Percentiles rank a stretch among this genome's conserved stretches.
These are phyloP conservation scores for Agapornis canus DNA, from an alignment of 2,797 vertebrate species.

Conservation along the genomic window DNA sequence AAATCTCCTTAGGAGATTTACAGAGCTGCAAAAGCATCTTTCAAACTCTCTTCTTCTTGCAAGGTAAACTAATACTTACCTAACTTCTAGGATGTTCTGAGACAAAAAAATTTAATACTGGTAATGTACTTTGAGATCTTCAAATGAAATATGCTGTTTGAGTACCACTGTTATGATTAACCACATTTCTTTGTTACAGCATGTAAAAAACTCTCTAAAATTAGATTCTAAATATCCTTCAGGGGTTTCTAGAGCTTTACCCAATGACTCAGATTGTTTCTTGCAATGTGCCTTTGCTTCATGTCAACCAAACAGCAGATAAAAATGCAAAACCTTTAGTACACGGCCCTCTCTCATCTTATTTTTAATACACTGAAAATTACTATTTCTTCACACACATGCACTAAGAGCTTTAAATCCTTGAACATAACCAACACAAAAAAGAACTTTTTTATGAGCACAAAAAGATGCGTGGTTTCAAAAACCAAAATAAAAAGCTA, in stretches of 20 bases:
- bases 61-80: neutral
- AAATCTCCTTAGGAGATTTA: neutral
- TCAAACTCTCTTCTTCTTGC: neutral
- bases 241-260: neutral
- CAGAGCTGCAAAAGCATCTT: neutral
- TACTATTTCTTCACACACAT: neutral
- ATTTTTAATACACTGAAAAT: neutral
- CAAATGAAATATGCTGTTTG: neutral
- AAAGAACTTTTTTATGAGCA: neutral
- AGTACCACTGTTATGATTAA: neutral
- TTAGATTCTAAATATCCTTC: neutral
- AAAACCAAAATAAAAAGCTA: neutral
- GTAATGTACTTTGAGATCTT: neutral
- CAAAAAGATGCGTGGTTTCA: neutral
- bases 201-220: neutral
- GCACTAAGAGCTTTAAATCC: neutral
- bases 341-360: neutral
- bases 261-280: neutral
- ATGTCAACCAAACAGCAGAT: neutral
- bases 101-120: neutral
- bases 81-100: neutral
- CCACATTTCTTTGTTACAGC: neutral
- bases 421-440: neutral
- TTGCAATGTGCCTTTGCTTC: neutral
- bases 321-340: neutral